Percentiles rank a stretch among this genome's conserved stretches.
Evolutionary conservation across 2,797 vertebrate species (phyloP).

Genomic region (Prionace glauca): DNA sequence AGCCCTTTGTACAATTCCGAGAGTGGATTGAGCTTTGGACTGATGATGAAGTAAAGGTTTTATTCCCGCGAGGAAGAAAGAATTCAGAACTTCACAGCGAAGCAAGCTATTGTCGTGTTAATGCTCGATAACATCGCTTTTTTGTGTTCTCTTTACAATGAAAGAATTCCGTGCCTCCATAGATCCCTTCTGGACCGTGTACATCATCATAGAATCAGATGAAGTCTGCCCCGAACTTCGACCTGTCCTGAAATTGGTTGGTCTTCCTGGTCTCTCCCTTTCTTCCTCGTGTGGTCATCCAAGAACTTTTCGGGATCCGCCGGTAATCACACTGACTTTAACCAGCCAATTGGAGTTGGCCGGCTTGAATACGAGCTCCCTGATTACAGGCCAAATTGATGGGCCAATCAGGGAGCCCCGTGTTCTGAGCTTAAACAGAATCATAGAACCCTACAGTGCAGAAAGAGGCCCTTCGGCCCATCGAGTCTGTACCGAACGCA

Average conservation of each 20-base stretch:
- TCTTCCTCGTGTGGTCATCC: neutral
- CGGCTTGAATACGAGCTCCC: too few species aligned
- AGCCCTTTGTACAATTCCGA: neutral
- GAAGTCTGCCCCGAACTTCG: neutral
- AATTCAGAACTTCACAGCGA: neutral
- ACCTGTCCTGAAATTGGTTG: neutral
- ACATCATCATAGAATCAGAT: neutral
- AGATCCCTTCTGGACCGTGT: neutral
- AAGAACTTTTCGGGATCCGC: neutral
- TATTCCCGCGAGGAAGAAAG: neutral
- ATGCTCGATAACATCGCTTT: neutral
- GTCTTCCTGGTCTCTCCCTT: neutral
- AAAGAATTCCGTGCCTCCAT: neutral
- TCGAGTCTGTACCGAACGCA: too few species aligned
- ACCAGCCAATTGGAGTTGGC: too few species aligned
- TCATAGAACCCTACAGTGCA: too few species aligned
- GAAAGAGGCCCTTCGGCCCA: too few species aligned
- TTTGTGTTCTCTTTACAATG: neutral
- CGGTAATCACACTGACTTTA: neutral
- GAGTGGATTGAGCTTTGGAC: neutral
- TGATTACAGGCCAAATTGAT: too few species aligned
- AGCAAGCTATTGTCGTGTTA: neutral
- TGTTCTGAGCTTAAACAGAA: too few species aligned
- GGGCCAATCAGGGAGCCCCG: too few species aligned
- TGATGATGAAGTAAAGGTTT: neutral